These are phyloP conservation scores for Conops quadrifasciatus DNA, from an alignment of 2,888 invertebrate genomes.

Conservation along the genomic window DNA sequence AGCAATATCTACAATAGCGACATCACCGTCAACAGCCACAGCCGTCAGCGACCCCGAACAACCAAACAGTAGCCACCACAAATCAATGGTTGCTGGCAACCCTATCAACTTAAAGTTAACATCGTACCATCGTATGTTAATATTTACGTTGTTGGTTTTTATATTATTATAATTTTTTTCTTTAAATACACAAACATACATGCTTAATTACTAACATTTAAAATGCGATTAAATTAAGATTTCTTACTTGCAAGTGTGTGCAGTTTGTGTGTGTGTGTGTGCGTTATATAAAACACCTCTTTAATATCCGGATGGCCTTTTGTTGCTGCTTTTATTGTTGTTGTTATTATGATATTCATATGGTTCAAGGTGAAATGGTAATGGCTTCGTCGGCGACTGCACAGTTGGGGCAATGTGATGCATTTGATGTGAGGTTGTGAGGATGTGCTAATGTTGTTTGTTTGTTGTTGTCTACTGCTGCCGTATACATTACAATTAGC, in stretches of 20 bases:
- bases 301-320: background rate
- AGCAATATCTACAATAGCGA: conserved; percentile 20
- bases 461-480: background rate
- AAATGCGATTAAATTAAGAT: no score
- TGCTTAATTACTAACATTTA: no score
- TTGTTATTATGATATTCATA: conserved; percentile 35
- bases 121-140: conserved; percentile 12
- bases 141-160: no score
- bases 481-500: background rate
- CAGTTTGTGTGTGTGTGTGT: conserved; percentile 9
- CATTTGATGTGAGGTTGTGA: background rate
- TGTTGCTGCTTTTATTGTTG: background rate
- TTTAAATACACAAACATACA: no score
- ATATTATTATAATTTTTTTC: no score
- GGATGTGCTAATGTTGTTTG: background rate
- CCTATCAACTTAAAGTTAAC: conserved; percentile 15
- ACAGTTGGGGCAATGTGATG: background rate
- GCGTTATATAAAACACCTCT: no score
- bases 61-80: background rate
- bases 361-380: conserved; percentile 60
- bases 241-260: background rate
- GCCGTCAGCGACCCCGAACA: background rate
- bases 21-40: conserved; percentile 9
- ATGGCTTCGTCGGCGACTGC: conserved; percentile 43
- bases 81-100: conserved; percentile 8